A percentile compares a stretch with the other conserved stretches of the same genome.
phyloP scores from a whole-genome alignment of 2,888 invertebrate species.

The Pardosa pseudoannulata region DNA sequence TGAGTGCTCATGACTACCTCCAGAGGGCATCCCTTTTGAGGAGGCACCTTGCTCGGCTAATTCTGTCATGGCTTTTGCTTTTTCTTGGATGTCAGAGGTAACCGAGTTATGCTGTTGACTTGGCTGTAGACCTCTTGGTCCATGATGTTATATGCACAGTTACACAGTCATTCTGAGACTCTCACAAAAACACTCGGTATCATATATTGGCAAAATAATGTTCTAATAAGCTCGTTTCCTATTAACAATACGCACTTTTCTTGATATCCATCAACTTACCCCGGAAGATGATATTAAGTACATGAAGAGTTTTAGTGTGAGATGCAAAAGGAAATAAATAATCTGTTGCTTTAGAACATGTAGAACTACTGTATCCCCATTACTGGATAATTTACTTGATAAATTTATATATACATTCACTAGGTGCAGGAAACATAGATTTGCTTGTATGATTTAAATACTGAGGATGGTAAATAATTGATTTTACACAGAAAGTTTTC shows the following conservation, averaged over 20 bases:
- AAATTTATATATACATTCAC: no score
- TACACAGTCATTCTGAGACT: background rate
- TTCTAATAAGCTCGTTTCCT: constrained; percentile 37
- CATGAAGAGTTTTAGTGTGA: background rate
- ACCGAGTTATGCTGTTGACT: constrained; percentile 19
- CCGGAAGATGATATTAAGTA: background rate
- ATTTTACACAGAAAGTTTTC: no score
- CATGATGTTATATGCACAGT: constrained; percentile 20
- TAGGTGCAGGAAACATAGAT: no score
- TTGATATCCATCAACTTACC: background rate
- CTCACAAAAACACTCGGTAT: background rate
- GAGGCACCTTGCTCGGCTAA: constrained; percentile 13
- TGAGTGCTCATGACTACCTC: constrained; percentile 22
- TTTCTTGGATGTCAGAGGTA: constrained; percentile 58
- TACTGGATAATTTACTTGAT: no score
- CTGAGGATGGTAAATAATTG: no score
- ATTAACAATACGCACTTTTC: background rate
- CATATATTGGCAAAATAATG: background rate
- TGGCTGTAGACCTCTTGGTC: background rate
- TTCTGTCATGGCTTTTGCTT: constrained; percentile 51
- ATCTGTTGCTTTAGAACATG: no score
- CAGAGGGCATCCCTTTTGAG: constrained; percentile 6
- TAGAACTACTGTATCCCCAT: no score
- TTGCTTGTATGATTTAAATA: no score
- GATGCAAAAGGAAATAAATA: no score